phyloP scores from a whole-genome alignment of 2,113 vertebrate genomes.

The Penelope pileata region DNA sequence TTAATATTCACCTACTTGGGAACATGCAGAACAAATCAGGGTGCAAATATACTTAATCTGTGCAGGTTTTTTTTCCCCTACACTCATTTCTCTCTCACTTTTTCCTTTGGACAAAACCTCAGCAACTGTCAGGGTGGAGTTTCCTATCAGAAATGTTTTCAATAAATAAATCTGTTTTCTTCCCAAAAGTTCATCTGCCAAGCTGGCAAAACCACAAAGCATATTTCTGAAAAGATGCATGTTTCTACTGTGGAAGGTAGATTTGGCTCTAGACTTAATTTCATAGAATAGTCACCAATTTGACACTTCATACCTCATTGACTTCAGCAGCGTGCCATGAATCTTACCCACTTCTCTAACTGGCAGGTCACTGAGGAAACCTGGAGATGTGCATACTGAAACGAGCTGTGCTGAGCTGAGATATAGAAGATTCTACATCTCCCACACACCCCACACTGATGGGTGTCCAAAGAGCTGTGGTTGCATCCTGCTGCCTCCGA shows the following conservation, averaged over 20 bases:
- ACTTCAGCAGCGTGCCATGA: background rate
- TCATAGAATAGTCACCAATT: background rate
- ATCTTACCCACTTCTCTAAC: background rate
- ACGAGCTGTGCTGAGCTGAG: background rate
- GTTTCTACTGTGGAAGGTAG: background rate
- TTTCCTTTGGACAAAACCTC: background rate
- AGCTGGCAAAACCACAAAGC: background rate
- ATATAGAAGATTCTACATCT: background rate
- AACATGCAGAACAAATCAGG: background rate
- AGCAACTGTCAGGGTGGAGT: background rate
- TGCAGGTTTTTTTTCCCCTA: background rate
- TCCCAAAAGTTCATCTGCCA: background rate
- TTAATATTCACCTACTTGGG: background rate
- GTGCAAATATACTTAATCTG: background rate
- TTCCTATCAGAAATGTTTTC: background rate
- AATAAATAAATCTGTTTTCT: background rate
- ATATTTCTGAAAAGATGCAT: background rate
- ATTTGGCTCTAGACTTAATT: background rate
- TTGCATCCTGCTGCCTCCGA: background rate
- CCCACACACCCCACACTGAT: background rate
- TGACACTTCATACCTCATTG: background rate
- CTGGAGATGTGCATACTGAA: background rate
- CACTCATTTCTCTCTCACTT: background rate
- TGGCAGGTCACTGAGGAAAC: background rate
- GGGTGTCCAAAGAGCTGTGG: background rate